A percentile compares a stretch with the other conserved stretches of the same genome.
These are phyloP conservation scores for Thymallus thymallus DNA, from an alignment of 2,113 vertebrate species.

Conservation along the genomic window DNA sequence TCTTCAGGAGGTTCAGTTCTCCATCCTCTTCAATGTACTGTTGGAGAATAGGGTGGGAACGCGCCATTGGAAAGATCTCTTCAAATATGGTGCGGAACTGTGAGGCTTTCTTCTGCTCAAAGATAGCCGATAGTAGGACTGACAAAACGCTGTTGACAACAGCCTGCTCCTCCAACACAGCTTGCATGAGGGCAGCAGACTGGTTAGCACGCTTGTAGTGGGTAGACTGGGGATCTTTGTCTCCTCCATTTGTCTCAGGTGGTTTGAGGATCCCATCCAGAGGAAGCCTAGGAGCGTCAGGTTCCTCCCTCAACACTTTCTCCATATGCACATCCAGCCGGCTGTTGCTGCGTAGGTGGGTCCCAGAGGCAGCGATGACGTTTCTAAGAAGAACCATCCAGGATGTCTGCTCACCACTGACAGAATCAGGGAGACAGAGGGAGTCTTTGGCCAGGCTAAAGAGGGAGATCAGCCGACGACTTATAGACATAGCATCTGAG, in stretches of 20 bases:
- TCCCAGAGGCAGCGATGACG: constrained; percentile 62
- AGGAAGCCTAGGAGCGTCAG: neutral
- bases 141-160: constrained; percentile 71
- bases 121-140: constrained; percentile 52
- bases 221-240: constrained; percentile 17
- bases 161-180: constrained; percentile 70
- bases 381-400: constrained; percentile 70
- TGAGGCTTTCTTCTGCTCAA: constrained; percentile 43
- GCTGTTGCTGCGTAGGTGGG: constrained; percentile 38
- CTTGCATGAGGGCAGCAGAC: constrained; percentile 25
- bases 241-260: constrained; percentile 11
- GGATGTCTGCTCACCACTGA: constrained; percentile 40
- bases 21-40: constrained; percentile 50
- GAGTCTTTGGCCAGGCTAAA: constrained; percentile 70
- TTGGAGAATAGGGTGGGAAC: constrained; percentile 41
- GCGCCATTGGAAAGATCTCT: constrained; percentile 69
- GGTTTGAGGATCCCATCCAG: neutral
- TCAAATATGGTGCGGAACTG: constrained; percentile 68
- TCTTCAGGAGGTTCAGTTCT: constrained; percentile 43
- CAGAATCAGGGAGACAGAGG: constrained; percentile 55
- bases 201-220: constrained; percentile 3
- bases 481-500: constrained; percentile 68
- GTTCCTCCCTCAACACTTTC: neutral
- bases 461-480: constrained; percentile 69
- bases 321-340: constrained; percentile 14